phyloP scores from a whole-genome alignment of 64 coral and sea anemone genomes.

The Catalaphyllia jardinei region DNA sequence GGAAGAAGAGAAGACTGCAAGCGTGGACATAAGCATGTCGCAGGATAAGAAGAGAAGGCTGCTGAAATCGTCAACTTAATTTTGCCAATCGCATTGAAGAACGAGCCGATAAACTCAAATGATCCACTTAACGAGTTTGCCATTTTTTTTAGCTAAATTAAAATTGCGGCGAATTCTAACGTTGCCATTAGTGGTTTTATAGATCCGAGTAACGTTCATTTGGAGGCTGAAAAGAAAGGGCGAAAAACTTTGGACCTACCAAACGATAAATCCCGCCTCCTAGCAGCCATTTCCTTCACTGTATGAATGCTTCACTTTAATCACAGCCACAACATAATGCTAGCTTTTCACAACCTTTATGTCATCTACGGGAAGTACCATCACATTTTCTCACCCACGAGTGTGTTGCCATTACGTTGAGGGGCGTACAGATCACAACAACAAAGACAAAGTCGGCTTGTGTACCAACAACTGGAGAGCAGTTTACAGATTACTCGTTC shows the following conservation, averaged over 20 bases:
- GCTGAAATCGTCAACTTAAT: no score
- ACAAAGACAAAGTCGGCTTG: not conserved
- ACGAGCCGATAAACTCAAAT: no score
- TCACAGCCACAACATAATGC: not conserved
- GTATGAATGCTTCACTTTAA: not conserved
- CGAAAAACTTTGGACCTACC: not conserved
- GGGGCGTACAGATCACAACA: not conserved
- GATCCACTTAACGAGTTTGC: not conserved
- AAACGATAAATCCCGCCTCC: conserved; percentile 24
- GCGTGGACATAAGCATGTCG: no score
- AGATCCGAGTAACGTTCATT: not conserved
- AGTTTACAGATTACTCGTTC: not conserved
- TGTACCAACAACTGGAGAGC: not conserved
- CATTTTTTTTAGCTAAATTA: not conserved
- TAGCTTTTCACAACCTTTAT: not conserved
- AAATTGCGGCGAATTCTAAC: not conserved
- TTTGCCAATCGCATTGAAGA: no score
- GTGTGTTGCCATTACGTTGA: not conserved
- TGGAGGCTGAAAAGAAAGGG: not conserved
- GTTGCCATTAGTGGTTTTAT: not conserved
- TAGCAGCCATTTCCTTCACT: not conserved
- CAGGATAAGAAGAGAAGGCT: no score
- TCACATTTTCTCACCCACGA: not conserved
- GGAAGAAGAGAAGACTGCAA: not conserved
- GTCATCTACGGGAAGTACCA: not conserved